These are phyloP conservation scores for Atta cephalotes DNA, from an alignment of 1,140 invertebrate genomes.

Conservation along the genomic window DNA sequence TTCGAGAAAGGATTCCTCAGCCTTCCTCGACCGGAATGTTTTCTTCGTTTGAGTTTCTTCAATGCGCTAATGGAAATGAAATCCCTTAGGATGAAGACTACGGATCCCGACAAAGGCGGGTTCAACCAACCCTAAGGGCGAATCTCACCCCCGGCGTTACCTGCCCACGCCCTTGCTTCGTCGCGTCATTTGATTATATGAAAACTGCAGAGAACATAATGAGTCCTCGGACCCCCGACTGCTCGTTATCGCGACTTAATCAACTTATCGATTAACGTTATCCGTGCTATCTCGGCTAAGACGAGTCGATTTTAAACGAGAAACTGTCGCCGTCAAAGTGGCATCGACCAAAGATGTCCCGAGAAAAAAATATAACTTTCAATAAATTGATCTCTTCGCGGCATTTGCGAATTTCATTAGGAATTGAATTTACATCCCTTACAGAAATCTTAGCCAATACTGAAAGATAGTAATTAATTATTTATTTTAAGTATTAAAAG, in stretches of 20 bases:
- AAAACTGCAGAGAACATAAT: conserved; percentile 64
- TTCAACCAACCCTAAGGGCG: conserved; percentile 73
- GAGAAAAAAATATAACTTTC: neutral
- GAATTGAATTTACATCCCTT: neutral
- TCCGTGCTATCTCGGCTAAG: conserved; percentile 3
- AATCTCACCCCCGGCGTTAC: conserved; percentile 74
- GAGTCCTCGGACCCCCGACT: conserved; percentile 17
- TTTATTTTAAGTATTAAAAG: too few species aligned
- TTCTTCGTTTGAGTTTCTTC: conserved; percentile 72
- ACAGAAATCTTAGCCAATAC: too few species aligned
- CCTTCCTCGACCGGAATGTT: conserved; percentile 37
- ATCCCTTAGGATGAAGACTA: conserved; percentile 77
- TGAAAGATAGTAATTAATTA: too few species aligned
- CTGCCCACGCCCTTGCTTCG: conserved; percentile 65
- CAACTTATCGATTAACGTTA: conserved; percentile 70
- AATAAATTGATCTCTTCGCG: neutral
- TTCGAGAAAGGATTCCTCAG: conserved; percentile 45
- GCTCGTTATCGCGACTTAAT: conserved; percentile 69
- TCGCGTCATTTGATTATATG: conserved; percentile 77
- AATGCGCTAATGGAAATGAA: conserved; percentile 80
- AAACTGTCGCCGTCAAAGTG: neutral
- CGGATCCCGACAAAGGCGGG: conserved; percentile 72
- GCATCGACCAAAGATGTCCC: too few species aligned
- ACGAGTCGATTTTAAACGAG: conserved; percentile 3
- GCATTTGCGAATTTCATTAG: neutral